Base-by-base conservation (phyloP, 2,888 invertebrate species). In the Dasypolia templi region DNA sequence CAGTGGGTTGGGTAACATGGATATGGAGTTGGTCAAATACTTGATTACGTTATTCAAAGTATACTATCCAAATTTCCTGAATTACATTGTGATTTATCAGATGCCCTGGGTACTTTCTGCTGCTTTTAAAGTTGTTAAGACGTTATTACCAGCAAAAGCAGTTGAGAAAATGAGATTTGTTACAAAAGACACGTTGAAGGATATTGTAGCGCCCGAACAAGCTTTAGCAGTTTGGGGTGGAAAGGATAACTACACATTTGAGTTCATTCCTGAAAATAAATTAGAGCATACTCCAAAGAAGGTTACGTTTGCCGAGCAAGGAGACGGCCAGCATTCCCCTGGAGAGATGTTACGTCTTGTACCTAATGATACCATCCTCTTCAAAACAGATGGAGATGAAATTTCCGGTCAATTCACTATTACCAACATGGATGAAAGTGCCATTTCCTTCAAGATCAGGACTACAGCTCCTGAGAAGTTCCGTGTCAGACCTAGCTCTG, bases 381-480 rank as follows among this genome's bases (percentile, higher is more conserved):
- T 98, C 90, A 96, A 96, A 82, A 97, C 95, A 77, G 97, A 97
- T 59, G 97, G 97, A 63, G 97, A 97, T 77, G 98, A 98, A 89
- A 93, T 97, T 44, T 96, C 97, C 2, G 97, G 98, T 65, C 97
- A 97, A 51, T 97, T 98, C 86, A 96, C 96, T 0, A 95, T 99
- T 26, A 97, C 97, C 44, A 98, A 98, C 90, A 96, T 97, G 87
- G 97, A 98, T 75, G 96, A 96, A 1, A 91, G 93, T 46, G 89
- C 91, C 0, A 87, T 96, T 1, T 95, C 94, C 2, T 97, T 96
- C 64, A 95, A 99, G 98, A 98, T 99, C 81, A 98, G 99, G 94
- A 99, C 99, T 22, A 99, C 99, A 6, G 98, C 99, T 0, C 99
- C 99, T 0, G 99, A 99, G 89, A 99, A 99, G 93, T 99, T 99